These are phyloP conservation scores for Miniopterus natalensis DNA, from an alignment of 2,113 vertebrate genomes.

Conservation along the genomic window DNA sequence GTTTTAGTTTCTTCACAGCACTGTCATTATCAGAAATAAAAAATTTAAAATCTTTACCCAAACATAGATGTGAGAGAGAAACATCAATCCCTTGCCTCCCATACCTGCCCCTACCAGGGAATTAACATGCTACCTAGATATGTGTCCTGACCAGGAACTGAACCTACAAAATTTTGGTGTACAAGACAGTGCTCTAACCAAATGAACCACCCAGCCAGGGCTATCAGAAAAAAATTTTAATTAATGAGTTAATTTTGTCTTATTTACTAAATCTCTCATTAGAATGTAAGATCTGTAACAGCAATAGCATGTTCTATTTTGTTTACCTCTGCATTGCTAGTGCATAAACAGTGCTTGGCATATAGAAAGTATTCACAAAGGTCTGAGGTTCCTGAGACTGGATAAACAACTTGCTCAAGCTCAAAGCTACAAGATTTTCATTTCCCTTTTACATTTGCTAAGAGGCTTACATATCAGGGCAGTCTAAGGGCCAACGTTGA, in stretches of 20 bases:
- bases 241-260: neutral
- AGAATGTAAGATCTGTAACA: neutral
- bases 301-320: neutral
- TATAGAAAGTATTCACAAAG: neutral
- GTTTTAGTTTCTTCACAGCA: neutral
- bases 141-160: no score
- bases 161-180: no score
- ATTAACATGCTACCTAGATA: no score
- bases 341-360: neutral
- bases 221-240: constrained; percentile 29
- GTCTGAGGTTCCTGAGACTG: neutral
- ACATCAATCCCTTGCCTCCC: no score
- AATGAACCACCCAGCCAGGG: no score
- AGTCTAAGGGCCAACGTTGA: neutral
- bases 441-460: neutral
- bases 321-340: neutral
- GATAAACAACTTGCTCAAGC: neutral
- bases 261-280: neutral
- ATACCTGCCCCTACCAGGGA: no score
- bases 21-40: neutral
- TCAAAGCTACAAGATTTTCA: neutral
- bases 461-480: neutral
- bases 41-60: no score
- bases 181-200: no score
- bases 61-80: no score